Evolutionary conservation across 2,888 invertebrate species (phyloP), one percentile per base, ranked within the genome.

Genomic region (Agapostemon virescens): DNA sequence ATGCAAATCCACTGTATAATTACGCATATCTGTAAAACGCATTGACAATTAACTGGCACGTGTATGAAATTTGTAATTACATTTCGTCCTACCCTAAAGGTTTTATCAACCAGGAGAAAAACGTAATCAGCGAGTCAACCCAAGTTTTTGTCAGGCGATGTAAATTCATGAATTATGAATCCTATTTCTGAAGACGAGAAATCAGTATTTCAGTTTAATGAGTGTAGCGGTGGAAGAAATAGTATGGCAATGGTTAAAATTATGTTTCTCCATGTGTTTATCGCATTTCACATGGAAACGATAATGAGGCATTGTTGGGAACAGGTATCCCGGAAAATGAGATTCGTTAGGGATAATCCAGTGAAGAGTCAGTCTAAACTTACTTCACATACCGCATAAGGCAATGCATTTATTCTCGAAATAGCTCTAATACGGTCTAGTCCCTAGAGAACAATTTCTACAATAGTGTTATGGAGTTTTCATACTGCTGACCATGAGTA

Each of bases 301-400:
- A 17, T 58, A 26, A 30, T 58, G 26, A 26, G 6, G 30, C 15
- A 58, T 30, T 30, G 58, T 58, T 17, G 20, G n/a, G 30, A 26
- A 17, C 26, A 17, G 6, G 15, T 7, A 7, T 26, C 30, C 30
- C 15, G 17, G 15, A 30, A 58, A 58, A 58, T 58, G 17, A 15
- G 58, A 30, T 61, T 61, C 61, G 33, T 61, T 33, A 61, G 20
- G 33, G 7, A 61, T 33, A 61, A 61, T 61, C 33, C 11, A 61
- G 7, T 20, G 61, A 61, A 61, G 30, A 61, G 30, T 58, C 30
- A 0, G 17, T 6, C 58, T 33, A 2, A 58, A 20, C 30, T 33
- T 30, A 33, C 17, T 58, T 33, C 30, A 13, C 17, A 58, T 20
- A 33, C 61, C 11, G 17, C n/a, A 20, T 11, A 33, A 36, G 33